These are phyloP conservation scores for Drosophila sechellia DNA, from an alignment of 1,140 invertebrate species.

Conservation along the genomic window DNA sequence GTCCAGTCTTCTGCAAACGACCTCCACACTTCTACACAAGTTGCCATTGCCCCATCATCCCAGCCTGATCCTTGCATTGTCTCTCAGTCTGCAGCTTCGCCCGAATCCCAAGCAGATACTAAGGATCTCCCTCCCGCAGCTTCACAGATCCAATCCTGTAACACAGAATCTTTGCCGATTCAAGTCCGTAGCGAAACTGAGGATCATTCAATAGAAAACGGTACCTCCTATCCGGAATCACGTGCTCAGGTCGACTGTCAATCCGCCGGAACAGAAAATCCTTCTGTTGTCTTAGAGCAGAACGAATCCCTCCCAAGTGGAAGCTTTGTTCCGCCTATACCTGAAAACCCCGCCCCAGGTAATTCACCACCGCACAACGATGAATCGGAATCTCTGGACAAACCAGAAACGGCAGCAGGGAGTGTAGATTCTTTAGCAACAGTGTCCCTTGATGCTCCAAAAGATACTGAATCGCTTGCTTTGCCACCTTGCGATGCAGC, in stretches of 20 bases:
- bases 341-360: neutral
- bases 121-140: neutral
- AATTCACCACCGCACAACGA: neutral
- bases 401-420: neutral
- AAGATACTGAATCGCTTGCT: constrained; percentile 53
- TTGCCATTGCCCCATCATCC: neutral
- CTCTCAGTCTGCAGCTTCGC: neutral
- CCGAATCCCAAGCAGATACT: neutral
- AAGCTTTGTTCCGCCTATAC: neutral
- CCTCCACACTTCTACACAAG: neutral
- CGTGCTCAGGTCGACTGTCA: no score
- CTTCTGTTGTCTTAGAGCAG: no score
- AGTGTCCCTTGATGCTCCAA: constrained; percentile 39
- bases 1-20: neutral
- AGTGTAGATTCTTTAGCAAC: neutral
- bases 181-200: neutral
- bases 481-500: constrained; percentile 20
- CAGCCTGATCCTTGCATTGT: neutral
- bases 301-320: neutral
- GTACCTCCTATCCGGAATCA: neutral
- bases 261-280: no score
- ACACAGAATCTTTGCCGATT: no score
- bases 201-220: neutral
- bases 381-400: neutral
- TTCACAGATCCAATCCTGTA: neutral